Evolutionary conservation across 2,888 invertebrate genomes (phyloP).

Genomic region (Eucera pruinosa): DNA sequence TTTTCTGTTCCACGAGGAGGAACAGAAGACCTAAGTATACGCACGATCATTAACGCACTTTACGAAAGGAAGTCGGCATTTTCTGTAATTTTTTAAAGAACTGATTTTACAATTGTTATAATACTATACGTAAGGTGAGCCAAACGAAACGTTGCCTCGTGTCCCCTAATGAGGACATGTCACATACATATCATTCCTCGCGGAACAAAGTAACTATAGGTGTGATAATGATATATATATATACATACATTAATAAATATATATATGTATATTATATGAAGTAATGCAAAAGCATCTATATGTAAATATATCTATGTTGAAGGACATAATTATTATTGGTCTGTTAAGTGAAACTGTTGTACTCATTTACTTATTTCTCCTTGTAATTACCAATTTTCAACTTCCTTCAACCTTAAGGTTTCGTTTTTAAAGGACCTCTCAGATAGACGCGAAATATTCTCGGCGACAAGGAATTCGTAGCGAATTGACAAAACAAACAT

Average conservation of each 20-base stretch:
- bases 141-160: slow-evolving; percentile 66
- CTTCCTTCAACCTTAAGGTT: no score
- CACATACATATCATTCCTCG: slow-evolving; percentile 83
- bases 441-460: no score
- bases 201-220: slow-evolving; percentile 81
- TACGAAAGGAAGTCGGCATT: slow-evolving; percentile 39
- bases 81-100: slow-evolving; percentile 56
- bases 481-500: no score
- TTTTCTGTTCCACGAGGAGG: slow-evolving; percentile 6
- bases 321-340: slow-evolving; percentile 74
- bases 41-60: slow-evolving; percentile 57
- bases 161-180: slow-evolving; percentile 68
- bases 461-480: no score
- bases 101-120: slow-evolving; percentile 47
- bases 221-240: slow-evolving; percentile 76
- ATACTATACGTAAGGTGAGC: slow-evolving; percentile 56
- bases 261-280: slow-evolving; percentile 58
- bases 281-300: slow-evolving; percentile 58
- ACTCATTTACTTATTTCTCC: slow-evolving; percentile 25
- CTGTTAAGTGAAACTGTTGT: slow-evolving; percentile 70
- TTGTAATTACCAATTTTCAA: background rate
- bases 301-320: slow-evolving; percentile 77
- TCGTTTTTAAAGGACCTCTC: no score
- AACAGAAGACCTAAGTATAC: slow-evolving; percentile 51
- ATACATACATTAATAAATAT: slow-evolving; percentile 50